Conservation (phyloP, 2,797 vertebrate genomes). For the Pyrocephalus nanus region DNA sequence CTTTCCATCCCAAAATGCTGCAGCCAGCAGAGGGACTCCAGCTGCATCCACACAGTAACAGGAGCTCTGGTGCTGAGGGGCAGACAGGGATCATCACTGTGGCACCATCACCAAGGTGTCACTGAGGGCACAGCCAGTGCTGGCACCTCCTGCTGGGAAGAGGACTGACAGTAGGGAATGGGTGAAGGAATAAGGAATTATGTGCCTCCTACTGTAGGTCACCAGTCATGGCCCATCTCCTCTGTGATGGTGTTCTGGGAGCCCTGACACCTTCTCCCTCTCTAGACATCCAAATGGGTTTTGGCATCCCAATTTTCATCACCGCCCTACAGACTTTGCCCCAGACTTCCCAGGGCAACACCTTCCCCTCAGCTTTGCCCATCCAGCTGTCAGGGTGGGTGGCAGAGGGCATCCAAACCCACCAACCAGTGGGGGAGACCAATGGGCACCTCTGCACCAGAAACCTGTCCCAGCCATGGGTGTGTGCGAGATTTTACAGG, state of each 20-base stretch:
- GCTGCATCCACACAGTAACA: fast-evolving
- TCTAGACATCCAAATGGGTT: background rate
- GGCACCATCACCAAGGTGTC: background rate
- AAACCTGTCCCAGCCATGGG: background rate
- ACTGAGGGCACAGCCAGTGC: background rate
- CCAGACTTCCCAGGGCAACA: background rate
- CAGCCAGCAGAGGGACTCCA: background rate
- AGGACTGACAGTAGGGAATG: background rate
- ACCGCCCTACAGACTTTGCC: background rate
- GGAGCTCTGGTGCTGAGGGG: background rate
- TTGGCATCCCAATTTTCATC: background rate
- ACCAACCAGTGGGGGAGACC: background rate
- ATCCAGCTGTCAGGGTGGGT: background rate
- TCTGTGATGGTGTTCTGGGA: background rate
- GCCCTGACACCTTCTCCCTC: background rate
- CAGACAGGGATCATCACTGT: fast-evolving
- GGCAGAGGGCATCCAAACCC: background rate
- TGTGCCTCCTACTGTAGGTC: fast-evolving
- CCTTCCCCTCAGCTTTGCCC: background rate
- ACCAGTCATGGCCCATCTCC: background rate
- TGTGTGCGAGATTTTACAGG: background rate
- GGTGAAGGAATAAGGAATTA: background rate
- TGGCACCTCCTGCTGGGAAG: background rate
- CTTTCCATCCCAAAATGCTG: background rate
- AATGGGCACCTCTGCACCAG: background rate